These are phyloP conservation scores for Coptotermes formosanus DNA, from an alignment of 1,140 invertebrate genomes.

Conservation along the genomic window DNA sequence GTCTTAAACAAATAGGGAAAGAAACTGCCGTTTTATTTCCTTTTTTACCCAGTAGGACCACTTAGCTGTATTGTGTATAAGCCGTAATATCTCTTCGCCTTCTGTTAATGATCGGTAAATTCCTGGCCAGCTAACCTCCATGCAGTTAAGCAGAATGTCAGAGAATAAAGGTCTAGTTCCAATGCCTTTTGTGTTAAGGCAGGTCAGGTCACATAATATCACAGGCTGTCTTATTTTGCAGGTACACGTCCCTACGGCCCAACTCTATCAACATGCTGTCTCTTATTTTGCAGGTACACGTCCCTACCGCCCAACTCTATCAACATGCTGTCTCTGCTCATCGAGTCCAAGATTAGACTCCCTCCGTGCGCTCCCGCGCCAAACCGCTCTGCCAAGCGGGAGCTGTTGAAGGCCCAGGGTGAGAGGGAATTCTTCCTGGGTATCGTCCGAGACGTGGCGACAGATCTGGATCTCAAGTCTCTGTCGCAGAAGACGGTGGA, in stretches of 20 bases:
- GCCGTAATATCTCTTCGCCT: no score
- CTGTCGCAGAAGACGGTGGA: constrained; percentile 51
- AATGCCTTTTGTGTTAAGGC: no score
- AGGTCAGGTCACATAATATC: no score
- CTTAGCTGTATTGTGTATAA: no score
- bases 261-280: constrained; percentile 52
- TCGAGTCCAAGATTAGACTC: constrained; percentile 52
- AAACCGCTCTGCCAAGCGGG: constrained; percentile 48
- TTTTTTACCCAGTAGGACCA: no score
- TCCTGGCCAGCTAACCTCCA: no score
- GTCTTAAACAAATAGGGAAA: no score
- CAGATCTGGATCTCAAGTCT: constrained; percentile 50
- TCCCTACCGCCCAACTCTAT: constrained; percentile 52
- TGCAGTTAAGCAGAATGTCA: no score
- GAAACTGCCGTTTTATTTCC: no score
- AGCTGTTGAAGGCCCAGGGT: constrained; percentile 43
- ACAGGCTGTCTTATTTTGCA: constrained; percentile 40
- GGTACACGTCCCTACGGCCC: constrained; percentile 52
- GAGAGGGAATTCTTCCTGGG: constrained; percentile 51
- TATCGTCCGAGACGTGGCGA: constrained; percentile 51
- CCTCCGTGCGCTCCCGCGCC: constrained; percentile 46
- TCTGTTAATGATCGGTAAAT: no score
- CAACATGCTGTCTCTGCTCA: constrained; percentile 51
- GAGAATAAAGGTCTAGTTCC: no score
- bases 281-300: constrained; percentile 47